A percentile compares a stretch with the other conserved stretches of the same genome.
Conservation (phyloP, 2,888 invertebrate genomes). For the Phyto melanocephala region DNA sequence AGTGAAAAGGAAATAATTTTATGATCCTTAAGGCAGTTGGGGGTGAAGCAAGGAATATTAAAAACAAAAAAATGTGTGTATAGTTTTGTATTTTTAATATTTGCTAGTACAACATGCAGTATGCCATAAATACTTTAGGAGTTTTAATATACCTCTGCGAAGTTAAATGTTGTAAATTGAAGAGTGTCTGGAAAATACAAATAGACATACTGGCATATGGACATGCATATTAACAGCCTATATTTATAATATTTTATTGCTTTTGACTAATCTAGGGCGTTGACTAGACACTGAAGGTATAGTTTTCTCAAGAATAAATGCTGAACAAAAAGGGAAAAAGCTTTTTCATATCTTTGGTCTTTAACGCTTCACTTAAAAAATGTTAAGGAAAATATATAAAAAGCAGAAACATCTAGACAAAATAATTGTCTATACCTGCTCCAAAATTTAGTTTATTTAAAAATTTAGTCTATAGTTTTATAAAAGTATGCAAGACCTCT, state of each 20-base stretch:
- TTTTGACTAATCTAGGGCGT: constrained; percentile 17
- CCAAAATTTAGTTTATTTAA: too few relatives aligned
- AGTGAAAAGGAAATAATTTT: background rate
- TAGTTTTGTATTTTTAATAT: too few relatives aligned
- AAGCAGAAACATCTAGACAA: too few relatives aligned
- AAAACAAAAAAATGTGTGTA: background rate
- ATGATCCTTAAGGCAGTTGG: background rate
- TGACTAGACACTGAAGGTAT: background rate
- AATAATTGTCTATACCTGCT: too few relatives aligned
- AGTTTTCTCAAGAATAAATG: background rate
- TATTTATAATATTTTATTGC: constrained; percentile 68
- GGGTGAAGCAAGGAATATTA: background rate
- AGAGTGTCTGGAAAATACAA: background rate
- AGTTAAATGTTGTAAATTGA: background rate
- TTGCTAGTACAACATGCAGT: too few relatives aligned
- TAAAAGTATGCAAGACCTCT: too few relatives aligned
- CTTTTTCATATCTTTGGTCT: too few relatives aligned
- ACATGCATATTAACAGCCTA: constrained; percentile 76
- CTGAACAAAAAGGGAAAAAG: background rate
- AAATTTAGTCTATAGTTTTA: too few relatives aligned
- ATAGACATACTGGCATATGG: constrained; percentile 69
- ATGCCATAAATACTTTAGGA: background rate
- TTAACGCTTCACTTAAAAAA: too few relatives aligned
- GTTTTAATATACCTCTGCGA: constrained; percentile 2
- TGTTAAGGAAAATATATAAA: too few relatives aligned